Conservation (phyloP, 2,113 vertebrate genomes). For the Phodopus roborovskii region DNA sequence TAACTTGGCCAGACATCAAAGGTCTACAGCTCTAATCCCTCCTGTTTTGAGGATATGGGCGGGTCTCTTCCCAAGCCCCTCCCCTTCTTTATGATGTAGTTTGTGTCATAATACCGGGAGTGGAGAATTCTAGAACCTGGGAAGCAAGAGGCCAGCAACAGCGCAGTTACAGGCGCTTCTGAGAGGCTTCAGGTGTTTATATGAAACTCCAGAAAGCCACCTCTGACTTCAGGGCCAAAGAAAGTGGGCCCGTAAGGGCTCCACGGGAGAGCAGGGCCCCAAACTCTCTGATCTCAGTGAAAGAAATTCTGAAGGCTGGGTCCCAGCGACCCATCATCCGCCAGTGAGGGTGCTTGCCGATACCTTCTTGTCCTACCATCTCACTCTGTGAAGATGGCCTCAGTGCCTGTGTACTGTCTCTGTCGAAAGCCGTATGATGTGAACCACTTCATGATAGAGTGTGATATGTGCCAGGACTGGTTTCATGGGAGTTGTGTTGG, state of each 20-base stretch:
- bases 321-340: neutral
- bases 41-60: neutral
- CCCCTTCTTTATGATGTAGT: neutral
- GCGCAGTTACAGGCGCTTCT: conserved; percentile 37
- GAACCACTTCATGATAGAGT: conserved; percentile 97
- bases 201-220: conserved; percentile 63
- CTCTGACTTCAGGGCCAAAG: neutral
- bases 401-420: conserved; percentile 94
- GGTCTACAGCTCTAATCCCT: neutral
- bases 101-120: conserved; percentile 55
- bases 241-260: neutral
- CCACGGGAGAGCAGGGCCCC: neutral
- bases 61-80: neutral
- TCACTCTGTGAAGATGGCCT: conserved; percentile 87
- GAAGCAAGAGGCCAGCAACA: neutral
- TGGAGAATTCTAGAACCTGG: conserved; percentile 10
- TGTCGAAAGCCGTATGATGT: conserved; percentile 95
- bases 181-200: conserved; percentile 38
- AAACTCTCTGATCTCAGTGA: conserved; percentile 60
- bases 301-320: conserved; percentile 33
- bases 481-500: conserved; percentile 94
- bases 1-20: neutral
- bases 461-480: conserved; percentile 83
- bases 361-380: neutral
- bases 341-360: conserved; percentile 21